A percentile compares a stretch with the other conserved stretches of the same genome.
Evolutionary conservation across 2,888 invertebrate genomes (phyloP).

Genomic region (Drosophila seclusa): DNA sequence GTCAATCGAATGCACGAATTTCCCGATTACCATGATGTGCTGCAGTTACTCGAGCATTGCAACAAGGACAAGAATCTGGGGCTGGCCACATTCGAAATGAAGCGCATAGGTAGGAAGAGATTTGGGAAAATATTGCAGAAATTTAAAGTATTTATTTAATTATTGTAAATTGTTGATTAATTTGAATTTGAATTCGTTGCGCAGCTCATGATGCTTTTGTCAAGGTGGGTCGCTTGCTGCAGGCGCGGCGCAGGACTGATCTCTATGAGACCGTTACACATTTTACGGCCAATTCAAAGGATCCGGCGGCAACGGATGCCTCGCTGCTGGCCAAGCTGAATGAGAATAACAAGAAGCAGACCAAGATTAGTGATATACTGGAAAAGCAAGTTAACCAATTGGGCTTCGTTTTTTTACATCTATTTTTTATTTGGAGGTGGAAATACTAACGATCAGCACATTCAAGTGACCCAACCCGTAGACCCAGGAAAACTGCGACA

Average conservation of each 20-base stretch:
- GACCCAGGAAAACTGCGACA: no score
- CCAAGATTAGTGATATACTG: constrained; percentile 86
- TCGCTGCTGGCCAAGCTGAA: constrained; percentile 86
- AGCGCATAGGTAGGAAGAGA: constrained; percentile 80
- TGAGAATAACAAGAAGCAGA: constrained; percentile 86
- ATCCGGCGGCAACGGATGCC: constrained; percentile 87
- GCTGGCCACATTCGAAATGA: constrained; percentile 82
- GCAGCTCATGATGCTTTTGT: constrained; percentile 88
- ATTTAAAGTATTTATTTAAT: background rate
- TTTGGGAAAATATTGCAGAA: background rate
- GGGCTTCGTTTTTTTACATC: no score
- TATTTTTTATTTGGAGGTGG: no score
- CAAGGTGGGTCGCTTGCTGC: constrained; percentile 88
- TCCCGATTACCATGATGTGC: constrained; percentile 87
- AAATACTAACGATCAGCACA: no score
- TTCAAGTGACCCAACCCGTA: no score
- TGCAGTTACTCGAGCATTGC: constrained; percentile 83
- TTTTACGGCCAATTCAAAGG: constrained; percentile 85
- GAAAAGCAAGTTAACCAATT: constrained; percentile 85
- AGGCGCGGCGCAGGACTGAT: constrained; percentile 88
- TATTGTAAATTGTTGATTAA: background rate
- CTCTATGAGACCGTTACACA: constrained; percentile 87
- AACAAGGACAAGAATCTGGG: constrained; percentile 81
- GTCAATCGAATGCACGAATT: constrained; percentile 84
- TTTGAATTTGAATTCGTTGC: constrained; percentile 18